phyloP scores from a whole-genome alignment of 2,113 vertebrate species.

The Alosa alosa region DNA sequence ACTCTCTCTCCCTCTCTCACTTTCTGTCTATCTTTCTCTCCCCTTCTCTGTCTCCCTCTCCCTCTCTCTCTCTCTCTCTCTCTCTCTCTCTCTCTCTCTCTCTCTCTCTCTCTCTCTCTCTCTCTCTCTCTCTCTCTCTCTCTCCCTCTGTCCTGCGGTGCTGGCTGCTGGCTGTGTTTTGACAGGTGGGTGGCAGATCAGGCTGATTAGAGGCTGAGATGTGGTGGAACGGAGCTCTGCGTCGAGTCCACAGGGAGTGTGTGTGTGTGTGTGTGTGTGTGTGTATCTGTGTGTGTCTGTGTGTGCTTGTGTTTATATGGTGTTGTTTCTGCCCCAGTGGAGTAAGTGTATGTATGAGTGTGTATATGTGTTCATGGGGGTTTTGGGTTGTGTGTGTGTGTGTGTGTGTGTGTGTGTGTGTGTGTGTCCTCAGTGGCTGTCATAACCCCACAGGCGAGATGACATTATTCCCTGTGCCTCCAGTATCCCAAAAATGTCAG shows the following conservation, averaged over 20 bases:
- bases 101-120: background rate
- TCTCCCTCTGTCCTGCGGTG: constrained; percentile 21
- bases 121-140: too few relatives aligned
- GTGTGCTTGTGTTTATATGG: background rate
- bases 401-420: constrained; percentile 1
- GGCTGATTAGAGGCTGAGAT: constrained; percentile 38
- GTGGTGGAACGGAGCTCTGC: constrained; percentile 15
- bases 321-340: background rate
- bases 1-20: background rate
- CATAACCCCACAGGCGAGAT: background rate
- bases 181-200: constrained; percentile 35
- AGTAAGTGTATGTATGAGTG: background rate
- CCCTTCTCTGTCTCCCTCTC: too few relatives aligned
- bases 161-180: constrained; percentile 33
- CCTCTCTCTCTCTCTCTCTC: too few relatives aligned
- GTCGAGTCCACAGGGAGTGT: constrained; percentile 23
- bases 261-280: constrained; percentile 20
- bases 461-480: background rate
- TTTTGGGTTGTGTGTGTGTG: background rate
- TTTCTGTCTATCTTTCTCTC: background rate
- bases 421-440: background rate
- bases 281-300: background rate
- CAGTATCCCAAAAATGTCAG: constrained; percentile 6
- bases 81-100: constrained; percentile 17
- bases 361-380: background rate